phyloP scores from a whole-genome alignment of 64 coral and sea anemone genomes.

The Montipora capricornis region DNA sequence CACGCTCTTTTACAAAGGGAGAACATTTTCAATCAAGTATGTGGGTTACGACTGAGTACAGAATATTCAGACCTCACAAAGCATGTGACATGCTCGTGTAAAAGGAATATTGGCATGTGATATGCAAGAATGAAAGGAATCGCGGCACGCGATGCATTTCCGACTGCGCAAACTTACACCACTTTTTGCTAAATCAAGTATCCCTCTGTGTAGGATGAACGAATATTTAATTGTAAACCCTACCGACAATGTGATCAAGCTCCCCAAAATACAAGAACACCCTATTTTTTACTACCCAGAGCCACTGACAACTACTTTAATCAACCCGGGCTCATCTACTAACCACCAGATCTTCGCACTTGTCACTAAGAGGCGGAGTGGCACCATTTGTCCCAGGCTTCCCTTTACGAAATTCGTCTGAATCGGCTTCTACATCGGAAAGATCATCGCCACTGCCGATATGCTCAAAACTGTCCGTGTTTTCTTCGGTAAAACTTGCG shows the following conservation, averaged over 20 bases:
- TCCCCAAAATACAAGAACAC: not conserved
- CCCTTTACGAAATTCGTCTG: constrained; percentile 58
- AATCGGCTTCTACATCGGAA: constrained; percentile 90
- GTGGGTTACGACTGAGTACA: too few relatives aligned
- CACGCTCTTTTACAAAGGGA: not conserved
- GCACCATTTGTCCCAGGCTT: not conserved
- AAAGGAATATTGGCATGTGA: not conserved
- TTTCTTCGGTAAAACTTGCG: constrained; percentile 77
- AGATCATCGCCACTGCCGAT: constrained; percentile 75
- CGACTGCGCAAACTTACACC: too few relatives aligned
- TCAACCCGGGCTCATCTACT: constrained; percentile 53
- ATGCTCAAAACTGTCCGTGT: constrained; percentile 96
- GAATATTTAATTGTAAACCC: not conserved
- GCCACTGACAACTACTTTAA: not conserved
- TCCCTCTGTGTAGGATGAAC: not conserved
- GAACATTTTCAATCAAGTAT: not conserved
- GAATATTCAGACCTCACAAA: too few relatives aligned
- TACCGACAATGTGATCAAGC: not conserved
- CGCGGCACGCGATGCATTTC: not conserved
- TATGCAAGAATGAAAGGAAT: not conserved
- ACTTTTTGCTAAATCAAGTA: too few relatives aligned
- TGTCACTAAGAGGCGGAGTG: constrained; percentile 65
- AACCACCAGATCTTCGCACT: constrained; percentile 78
- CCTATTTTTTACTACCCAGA: not conserved
- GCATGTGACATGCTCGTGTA: not conserved